phyloP scores from a whole-genome alignment of 2,113 vertebrate genomes.

The Onychorhynchus coronatus region DNA sequence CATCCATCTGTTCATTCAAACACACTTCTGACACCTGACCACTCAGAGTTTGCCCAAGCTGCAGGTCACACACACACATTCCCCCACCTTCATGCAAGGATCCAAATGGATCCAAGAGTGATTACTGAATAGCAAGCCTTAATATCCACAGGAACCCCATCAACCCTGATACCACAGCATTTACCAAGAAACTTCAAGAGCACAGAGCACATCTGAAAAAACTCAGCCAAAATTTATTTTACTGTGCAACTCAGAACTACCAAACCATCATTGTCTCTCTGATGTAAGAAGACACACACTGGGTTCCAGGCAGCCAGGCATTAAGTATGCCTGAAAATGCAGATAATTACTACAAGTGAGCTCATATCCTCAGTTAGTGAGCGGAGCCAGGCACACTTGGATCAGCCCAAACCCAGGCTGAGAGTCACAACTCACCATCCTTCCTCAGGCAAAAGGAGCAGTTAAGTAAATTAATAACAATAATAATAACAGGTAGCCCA shows the following conservation, averaged over 20 bases:
- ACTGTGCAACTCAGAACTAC: neutral
- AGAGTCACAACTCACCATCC: neutral
- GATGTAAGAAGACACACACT: neutral
- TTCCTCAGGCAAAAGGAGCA: neutral
- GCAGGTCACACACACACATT: neutral
- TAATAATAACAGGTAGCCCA: neutral
- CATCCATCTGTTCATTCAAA: neutral
- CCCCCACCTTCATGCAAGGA: neutral
- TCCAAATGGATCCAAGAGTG: neutral
- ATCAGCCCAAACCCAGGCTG: neutral
- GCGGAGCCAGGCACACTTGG: neutral
- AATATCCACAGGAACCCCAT: neutral
- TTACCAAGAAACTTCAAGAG: neutral
- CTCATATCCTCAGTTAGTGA: neutral
- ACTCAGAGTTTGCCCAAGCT: neutral
- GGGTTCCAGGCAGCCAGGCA: neutral
- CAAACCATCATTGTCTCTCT: neutral
- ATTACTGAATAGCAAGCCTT: neutral
- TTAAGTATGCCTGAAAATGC: neutral
- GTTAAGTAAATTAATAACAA: neutral
- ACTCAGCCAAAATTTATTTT: neutral
- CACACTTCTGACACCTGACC: neutral
- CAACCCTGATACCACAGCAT: neutral
- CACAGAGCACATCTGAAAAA: neutral
- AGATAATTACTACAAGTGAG: slow-evolving; percentile 13